Conservation (phyloP, 2,888 invertebrate genomes). For the Heteropelma amictum region DNA sequence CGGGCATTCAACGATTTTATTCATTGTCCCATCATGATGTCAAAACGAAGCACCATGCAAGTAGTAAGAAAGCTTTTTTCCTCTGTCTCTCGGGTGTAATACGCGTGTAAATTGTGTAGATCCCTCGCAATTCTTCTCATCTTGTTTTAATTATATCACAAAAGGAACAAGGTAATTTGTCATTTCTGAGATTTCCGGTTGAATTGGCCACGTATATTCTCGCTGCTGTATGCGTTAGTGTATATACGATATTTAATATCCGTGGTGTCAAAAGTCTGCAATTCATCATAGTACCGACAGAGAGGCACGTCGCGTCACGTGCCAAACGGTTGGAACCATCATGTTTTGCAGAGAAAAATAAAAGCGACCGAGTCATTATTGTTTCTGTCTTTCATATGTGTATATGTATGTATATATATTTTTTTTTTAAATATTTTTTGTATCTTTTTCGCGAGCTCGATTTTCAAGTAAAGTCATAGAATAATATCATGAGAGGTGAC, state of each 20-base stretch:
- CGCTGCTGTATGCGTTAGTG: too few relatives aligned
- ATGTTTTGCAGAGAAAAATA: constrained; percentile 31
- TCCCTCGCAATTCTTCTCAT: constrained; percentile 6
- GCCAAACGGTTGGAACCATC: too few relatives aligned
- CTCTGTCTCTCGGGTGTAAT: not conserved
- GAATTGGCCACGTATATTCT: too few relatives aligned
- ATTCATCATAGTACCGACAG: constrained; percentile 8
- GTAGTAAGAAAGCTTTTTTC: constrained; percentile 18
- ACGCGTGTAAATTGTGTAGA: not conserved
- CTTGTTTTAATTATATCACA: too few relatives aligned
- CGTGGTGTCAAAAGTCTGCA: constrained; percentile 16
- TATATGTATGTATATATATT: too few relatives aligned
- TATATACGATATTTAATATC: not conserved
- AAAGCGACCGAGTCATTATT: not conserved
- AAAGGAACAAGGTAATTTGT: too few relatives aligned
- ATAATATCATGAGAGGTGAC: not conserved
- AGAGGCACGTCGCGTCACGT: constrained; percentile 40
- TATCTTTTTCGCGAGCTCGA: not conserved
- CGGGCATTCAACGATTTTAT: not conserved
- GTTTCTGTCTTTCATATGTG: too few relatives aligned
- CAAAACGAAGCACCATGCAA: constrained; percentile 14
- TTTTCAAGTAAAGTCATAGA: not conserved
- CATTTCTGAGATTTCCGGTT: too few relatives aligned
- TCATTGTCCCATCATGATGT: constrained; percentile 7
- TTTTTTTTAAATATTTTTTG: too few relatives aligned